These are phyloP conservation scores for Cotesia chilonis DNA, from an alignment of 1,140 invertebrate genomes.

Conservation along the genomic window DNA sequence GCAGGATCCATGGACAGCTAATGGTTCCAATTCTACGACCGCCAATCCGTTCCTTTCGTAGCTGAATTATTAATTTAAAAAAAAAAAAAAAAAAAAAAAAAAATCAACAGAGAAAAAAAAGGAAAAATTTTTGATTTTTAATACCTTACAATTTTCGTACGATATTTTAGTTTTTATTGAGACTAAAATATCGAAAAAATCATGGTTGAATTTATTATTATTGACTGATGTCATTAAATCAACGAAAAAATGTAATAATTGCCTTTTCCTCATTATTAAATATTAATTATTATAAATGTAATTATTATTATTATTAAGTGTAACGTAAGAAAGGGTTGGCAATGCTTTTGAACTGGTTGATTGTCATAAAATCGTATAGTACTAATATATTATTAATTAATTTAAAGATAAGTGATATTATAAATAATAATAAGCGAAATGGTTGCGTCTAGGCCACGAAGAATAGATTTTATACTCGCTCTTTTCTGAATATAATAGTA, in stretches of 20 bases:
- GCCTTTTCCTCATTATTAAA: too few relatives aligned
- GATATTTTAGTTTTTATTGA: too few relatives aligned
- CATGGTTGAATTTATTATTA: slow-evolving; percentile 4
- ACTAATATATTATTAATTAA: too few relatives aligned
- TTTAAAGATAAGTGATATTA: too few relatives aligned
- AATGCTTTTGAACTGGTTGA: too few relatives aligned
- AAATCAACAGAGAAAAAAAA: background rate
- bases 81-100: slow-evolving; percentile 10
- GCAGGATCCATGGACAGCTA: slow-evolving; percentile 62
- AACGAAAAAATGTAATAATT: too few relatives aligned
- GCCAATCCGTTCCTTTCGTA: slow-evolving; percentile 66
- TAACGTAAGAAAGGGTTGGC: background rate
- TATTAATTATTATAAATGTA: too few relatives aligned
- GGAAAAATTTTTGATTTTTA: too few relatives aligned
- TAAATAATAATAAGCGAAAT: slow-evolving; percentile 39
- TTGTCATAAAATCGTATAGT: too few relatives aligned
- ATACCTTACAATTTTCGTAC: too few relatives aligned
- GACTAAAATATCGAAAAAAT: too few relatives aligned
- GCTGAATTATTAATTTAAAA: slow-evolving; percentile 41
- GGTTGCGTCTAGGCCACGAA: slow-evolving; percentile 43
- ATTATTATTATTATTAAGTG: background rate
- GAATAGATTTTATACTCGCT: slow-evolving; percentile 58
- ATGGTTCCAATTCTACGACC: slow-evolving; percentile 48
- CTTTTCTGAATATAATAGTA: slow-evolving; percentile 53
- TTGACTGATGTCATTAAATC: too few relatives aligned